Evolutionary conservation across 2,888 invertebrate species (phyloP).

Genomic region (Ophion obscuratus): DNA sequence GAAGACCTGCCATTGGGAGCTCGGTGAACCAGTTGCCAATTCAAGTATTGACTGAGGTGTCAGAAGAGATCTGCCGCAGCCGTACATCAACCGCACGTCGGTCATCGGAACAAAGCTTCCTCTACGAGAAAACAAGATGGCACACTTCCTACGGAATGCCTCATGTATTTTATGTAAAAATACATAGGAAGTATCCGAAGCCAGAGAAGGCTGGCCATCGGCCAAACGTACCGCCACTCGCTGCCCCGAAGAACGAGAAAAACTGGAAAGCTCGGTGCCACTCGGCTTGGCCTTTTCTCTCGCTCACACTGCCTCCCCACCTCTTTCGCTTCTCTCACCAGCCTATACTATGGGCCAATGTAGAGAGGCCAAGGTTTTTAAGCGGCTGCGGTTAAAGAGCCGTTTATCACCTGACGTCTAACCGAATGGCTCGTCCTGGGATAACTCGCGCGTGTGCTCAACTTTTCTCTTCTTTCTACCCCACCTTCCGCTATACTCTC

Average conservation of each 20-base stretch:
- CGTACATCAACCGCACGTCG: not conserved
- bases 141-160: constrained; percentile 1
- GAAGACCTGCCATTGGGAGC: not conserved
- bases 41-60: not conserved
- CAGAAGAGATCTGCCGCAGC: not conserved
- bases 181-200: constrained; percentile 48
- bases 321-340: constrained; percentile 21
- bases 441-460: constrained; percentile 45
- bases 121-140: constrained; percentile 3
- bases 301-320: not conserved
- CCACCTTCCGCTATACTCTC: not conserved
- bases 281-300: constrained; percentile 42
- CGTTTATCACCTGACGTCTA: constrained; percentile 69
- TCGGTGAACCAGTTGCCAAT: not conserved
- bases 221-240: constrained; percentile 67
- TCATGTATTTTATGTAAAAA: constrained; percentile 29
- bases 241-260: constrained; percentile 55
- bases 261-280: constrained; percentile 59
- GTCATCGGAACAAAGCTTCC: not conserved
- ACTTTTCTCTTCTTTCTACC: constrained; percentile 40
- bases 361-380: constrained; percentile 62
- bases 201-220: constrained; percentile 60
- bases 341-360: constrained; percentile 46
- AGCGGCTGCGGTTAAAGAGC: constrained; percentile 67
- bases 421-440: constrained; percentile 57